These are phyloP conservation scores for Pseudopipra pipra DNA, from an alignment of 2,113 vertebrate genomes.

Conservation along the genomic window DNA sequence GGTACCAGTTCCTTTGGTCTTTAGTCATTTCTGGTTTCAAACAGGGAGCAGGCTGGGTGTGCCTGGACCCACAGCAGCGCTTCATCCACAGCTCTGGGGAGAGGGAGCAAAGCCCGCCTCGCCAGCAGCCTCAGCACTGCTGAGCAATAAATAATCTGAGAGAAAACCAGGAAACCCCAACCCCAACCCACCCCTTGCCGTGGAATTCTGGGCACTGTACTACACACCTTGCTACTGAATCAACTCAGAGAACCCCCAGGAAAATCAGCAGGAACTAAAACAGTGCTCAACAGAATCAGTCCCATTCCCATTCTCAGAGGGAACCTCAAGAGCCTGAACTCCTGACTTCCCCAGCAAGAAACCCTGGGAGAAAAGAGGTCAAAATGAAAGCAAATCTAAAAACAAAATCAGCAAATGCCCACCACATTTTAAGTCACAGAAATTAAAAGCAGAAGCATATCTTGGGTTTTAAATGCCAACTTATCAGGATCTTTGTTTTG, in stretches of 20 bases:
- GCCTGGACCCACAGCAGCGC: accelerated
- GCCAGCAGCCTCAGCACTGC: background rate
- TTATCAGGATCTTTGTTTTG: background rate
- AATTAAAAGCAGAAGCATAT: background rate
- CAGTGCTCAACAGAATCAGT: background rate
- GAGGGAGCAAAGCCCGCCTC: background rate
- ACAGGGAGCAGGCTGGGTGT: background rate
- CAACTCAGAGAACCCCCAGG: background rate
- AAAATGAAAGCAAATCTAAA: background rate
- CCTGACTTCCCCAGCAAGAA: background rate
- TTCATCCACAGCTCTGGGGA: background rate
- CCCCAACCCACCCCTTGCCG: accelerated
- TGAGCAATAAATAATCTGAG: background rate
- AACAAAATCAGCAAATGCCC: background rate
- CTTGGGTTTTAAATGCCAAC: background rate
- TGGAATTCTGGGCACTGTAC: background rate
- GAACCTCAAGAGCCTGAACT: background rate
- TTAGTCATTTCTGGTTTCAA: background rate
- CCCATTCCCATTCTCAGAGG: background rate
- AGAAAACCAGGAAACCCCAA: background rate
- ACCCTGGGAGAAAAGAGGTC: background rate
- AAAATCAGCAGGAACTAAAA: background rate
- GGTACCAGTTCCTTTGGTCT: background rate
- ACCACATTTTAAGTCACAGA: background rate
- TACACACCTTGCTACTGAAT: background rate